These are phyloP conservation scores for Alethe diademata DNA, from an alignment of 2,113 vertebrate genomes.

Conservation along the genomic window DNA sequence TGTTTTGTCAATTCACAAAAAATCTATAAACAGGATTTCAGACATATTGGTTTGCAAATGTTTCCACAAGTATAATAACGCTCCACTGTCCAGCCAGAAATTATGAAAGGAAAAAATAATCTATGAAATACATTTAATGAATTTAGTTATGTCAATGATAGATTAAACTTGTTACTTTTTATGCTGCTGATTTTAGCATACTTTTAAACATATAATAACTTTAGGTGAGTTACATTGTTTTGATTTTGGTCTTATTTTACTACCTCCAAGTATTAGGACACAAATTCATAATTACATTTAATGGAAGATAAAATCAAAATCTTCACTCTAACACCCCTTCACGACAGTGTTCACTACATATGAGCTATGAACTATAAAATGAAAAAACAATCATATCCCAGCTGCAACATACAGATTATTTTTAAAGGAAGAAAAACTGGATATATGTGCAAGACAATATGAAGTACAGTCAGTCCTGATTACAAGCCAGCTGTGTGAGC, in stretches of 20 bases:
- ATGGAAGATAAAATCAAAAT: background rate
- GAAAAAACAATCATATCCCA: background rate
- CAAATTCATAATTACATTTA: background rate
- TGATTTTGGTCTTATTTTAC: background rate
- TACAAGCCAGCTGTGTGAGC: background rate
- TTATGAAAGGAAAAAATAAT: background rate
- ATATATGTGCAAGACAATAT: background rate
- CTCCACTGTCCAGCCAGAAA: background rate
- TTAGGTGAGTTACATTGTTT: background rate
- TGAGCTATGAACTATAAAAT: background rate
- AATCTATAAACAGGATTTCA: background rate
- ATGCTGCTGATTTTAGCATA: background rate
- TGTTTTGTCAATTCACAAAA: background rate
- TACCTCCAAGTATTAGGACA: background rate
- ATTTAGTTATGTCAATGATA: background rate
- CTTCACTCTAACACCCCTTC: background rate
- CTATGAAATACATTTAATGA: background rate
- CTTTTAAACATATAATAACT: background rate
- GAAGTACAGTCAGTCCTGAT: conserved; percentile 3
- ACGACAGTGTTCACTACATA: background rate
- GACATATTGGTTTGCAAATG: background rate
- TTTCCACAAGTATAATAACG: background rate
- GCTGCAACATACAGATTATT: background rate
- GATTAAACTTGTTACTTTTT: background rate
- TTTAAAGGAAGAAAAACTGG: background rate